These are phyloP conservation scores for Acleris holmiana DNA, from an alignment of 2,888 invertebrate genomes.

Conservation along the genomic window DNA sequence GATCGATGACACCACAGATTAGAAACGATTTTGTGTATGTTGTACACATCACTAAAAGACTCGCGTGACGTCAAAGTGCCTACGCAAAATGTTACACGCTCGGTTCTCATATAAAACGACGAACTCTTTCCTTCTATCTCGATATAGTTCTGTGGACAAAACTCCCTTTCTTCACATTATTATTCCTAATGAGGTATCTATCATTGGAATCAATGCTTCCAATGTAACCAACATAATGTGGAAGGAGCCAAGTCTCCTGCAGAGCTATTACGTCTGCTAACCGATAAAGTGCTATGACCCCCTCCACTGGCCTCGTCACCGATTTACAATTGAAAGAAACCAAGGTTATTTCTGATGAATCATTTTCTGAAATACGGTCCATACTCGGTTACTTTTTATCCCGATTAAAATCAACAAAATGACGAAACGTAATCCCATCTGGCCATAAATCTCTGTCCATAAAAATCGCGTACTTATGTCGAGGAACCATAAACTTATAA, in stretches of 20 bases:
- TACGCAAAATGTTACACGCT: no score
- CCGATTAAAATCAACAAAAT: background rate
- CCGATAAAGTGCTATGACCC: background rate
- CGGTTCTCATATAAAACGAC: no score
- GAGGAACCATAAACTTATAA: background rate
- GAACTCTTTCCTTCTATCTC: no score
- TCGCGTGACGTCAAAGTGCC: no score
- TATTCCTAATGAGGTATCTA: background rate
- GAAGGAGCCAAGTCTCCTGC: no score
- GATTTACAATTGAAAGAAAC: constrained; percentile 2
- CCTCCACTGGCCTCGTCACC: background rate
- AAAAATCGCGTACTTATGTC: constrained; percentile 1
- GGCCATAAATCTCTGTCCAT: constrained; percentile 5
- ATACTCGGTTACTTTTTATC: background rate
- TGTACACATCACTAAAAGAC: no score
- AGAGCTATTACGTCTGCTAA: no score
- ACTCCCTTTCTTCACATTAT: background rate
- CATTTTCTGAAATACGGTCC: background rate
- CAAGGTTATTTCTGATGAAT: background rate
- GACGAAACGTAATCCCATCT: background rate
- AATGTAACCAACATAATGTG: background rate
- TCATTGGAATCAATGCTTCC: background rate
- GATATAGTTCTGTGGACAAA: no score
- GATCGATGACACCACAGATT: no score
- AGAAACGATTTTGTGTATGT: no score